Base-by-base conservation (phyloP, 2,888 invertebrate genomes). In the Caprella mutica region DNA sequence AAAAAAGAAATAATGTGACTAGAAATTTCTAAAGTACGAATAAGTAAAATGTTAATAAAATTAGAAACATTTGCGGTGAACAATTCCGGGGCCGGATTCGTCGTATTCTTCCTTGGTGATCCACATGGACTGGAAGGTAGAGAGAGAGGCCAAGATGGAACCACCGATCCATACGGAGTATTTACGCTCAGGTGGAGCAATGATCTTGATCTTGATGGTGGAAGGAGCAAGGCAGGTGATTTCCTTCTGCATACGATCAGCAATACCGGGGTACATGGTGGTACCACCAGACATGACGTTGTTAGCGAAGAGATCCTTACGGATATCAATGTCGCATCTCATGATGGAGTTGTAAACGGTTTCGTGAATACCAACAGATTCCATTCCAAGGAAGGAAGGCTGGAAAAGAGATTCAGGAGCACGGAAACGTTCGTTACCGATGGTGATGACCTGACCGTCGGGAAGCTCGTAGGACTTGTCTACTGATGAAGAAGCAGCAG, bases 261-360 rank as follows among this genome's bases (percentile, higher is more conserved):
- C 46, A 46, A 46, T 46, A 19, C 46, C 46, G 29, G 46, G 46
- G 46, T 46, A 46, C 46, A 46, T 46, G 26, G 46, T 46, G 46
- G 46, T 46, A 5, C 46, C 60, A 68, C 68, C 66, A n/a, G n/a
- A n/a, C n/a, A n/a, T n/a, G n/a, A n/a, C n/a, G n/a, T n/a, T n/a
- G n/a, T n/a, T n/a, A n/a, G 71, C 71, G 68, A 71, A 74, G 59
- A 74, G 68, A 62, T 74, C 73, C 69, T 73, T 73, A 74, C 88
- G 82, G 79, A 89, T 90, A 73, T 89, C 89, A 66, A 90, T 86
- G 75, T 90, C 90, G 77, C 89, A 90, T 80, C 88, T 90, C 89
- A 89, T 89, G 80, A 90, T 90, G 52, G 70, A 69, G 55, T 48
- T 55, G 38, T 33, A 55, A 38, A 48, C 48, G 68, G 87, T 88